Conservation (phyloP, 2,797 vertebrate genomes). For the Chloroceryle inda region DNA sequence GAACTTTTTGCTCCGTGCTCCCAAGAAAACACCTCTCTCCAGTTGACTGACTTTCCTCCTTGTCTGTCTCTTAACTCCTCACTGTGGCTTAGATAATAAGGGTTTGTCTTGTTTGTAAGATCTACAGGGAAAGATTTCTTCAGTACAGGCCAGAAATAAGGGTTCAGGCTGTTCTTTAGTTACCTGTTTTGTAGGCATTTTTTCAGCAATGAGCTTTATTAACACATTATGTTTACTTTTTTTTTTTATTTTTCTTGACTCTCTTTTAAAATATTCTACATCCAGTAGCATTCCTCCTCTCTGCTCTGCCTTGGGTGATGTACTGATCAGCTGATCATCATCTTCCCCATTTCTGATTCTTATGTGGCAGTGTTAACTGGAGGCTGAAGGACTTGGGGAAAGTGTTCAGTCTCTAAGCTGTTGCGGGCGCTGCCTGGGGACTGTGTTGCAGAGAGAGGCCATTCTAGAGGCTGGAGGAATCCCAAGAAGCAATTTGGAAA, state of each 20-base stretch:
- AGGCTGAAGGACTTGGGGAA: neutral
- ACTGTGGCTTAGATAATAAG: accelerated
- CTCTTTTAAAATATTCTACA: neutral
- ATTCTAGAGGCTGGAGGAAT: neutral
- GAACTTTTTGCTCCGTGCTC: neutral
- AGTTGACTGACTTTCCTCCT: neutral
- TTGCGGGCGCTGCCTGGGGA: neutral
- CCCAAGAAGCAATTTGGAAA: neutral
- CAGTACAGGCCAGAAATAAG: neutral
- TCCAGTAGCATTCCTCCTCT: accelerated
- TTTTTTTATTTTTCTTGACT: neutral
- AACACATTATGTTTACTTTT: neutral
- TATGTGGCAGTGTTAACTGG: neutral
- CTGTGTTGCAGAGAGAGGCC: accelerated
- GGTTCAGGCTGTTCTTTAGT: neutral
- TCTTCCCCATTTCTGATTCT: neutral
- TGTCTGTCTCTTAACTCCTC: neutral
- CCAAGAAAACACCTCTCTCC: accelerated
- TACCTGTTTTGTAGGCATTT: neutral
- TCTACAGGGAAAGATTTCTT: neutral
- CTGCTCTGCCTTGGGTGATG: neutral
- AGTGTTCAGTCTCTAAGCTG: neutral
- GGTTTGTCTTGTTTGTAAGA: neutral
- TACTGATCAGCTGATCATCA: neutral
- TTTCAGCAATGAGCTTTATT: neutral